Evolutionary conservation across 2,113 vertebrate genomes (phyloP).

Genomic region (Trematocara marginatum): DNA sequence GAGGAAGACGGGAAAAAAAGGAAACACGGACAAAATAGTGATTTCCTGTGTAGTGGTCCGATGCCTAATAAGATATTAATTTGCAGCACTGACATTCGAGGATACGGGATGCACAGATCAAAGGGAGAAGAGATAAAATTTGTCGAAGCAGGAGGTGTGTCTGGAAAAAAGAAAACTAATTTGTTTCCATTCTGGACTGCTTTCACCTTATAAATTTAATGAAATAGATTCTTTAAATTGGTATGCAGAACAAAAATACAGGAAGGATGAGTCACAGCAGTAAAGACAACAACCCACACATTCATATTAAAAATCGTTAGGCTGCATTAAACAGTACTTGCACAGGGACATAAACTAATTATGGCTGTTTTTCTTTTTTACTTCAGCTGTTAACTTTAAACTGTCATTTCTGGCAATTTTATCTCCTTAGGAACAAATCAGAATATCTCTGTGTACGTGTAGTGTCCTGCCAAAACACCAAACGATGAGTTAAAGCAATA

Average conservation of each 20-base stretch:
- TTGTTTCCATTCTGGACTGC: not conserved
- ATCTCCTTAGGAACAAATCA: not conserved
- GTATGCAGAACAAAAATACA: not conserved
- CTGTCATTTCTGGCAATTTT: not conserved
- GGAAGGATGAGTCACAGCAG: not conserved
- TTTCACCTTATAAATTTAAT: not conserved
- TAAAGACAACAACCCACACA: not conserved
- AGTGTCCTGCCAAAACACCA: not conserved
- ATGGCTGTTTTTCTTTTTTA: not conserved
- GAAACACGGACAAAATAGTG: not conserved
- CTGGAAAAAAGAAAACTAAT: not conserved
- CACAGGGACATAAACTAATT: not conserved
- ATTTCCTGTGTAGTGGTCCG: slow-evolving; percentile 8
- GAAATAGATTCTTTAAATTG: not conserved
- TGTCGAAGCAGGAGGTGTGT: not conserved
- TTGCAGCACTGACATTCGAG: slow-evolving; percentile 19
- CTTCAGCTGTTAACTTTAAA: not conserved
- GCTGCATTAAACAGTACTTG: not conserved
- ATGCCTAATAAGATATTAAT: slow-evolving; percentile 6
- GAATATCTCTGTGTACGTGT: not conserved
- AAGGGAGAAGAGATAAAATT: not conserved
- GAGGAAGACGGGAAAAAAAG: not conserved
- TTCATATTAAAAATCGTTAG: not conserved
- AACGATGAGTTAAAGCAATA: not conserved
- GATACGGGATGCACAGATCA: slow-evolving; percentile 17